Percentiles rank a stretch among this genome's conserved stretches.
Conservation (phyloP, 2,113 vertebrate species). For the Notothenia coriiceps region DNA sequence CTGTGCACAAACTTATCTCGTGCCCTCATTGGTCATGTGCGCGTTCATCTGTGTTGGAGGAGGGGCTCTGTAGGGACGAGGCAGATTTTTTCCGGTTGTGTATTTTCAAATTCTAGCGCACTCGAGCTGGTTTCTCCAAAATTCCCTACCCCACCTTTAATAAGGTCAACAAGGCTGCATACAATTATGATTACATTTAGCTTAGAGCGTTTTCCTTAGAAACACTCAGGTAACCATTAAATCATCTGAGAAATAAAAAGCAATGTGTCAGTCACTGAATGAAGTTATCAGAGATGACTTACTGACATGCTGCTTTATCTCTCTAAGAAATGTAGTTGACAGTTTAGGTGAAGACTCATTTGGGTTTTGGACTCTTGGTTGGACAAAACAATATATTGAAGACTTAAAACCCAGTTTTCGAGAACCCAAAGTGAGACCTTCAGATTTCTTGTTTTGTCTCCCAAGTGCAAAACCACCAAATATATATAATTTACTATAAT, state of each 20-base stretch:
- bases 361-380: background rate
- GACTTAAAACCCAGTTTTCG: background rate
- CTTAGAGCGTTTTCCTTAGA: background rate
- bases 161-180: background rate
- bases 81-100: too few relatives aligned
- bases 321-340: background rate
- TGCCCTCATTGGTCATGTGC: too few relatives aligned
- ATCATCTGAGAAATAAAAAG: background rate
- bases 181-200: constrained; percentile 19
- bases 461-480: background rate
- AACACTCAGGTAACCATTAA: constrained; percentile 4
- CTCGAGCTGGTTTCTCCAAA: too few relatives aligned
- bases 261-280: constrained; percentile 15
- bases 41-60: too few relatives aligned
- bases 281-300: background rate
- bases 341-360: constrained; percentile 12
- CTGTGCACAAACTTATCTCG: too few relatives aligned
- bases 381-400: background rate
- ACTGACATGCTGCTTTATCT: background rate
- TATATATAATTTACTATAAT: background rate
- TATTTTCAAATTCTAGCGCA: too few relatives aligned
- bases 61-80: too few relatives aligned
- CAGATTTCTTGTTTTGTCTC: background rate
- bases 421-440: background rate
- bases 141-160: too few relatives aligned